A percentile compares a stretch with the other conserved stretches of the same genome.
Conservation (phyloP, 2,797 vertebrate genomes). For the Dipus sagitta region DNA sequence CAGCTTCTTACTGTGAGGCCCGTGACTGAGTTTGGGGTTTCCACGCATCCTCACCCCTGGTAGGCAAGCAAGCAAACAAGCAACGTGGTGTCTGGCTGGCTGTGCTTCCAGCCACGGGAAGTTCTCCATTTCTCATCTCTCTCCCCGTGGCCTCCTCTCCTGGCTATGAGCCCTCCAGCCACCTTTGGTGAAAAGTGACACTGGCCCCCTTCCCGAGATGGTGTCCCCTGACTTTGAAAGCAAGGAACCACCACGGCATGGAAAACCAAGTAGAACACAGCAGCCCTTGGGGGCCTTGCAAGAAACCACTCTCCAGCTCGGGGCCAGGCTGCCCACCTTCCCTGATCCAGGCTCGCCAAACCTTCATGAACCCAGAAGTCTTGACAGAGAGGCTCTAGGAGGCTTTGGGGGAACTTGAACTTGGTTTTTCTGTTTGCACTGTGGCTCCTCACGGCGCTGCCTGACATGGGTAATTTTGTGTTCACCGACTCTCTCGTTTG, state of each 20-base stretch:
- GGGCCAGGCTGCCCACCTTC: conserved; percentile 64
- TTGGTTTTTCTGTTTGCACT: conserved; percentile 73
- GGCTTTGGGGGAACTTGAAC: conserved; percentile 86
- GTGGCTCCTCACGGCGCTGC: conserved; percentile 72
- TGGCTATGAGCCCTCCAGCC: conserved; percentile 35
- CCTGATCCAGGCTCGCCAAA: conserved; percentile 70
- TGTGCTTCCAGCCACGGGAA: conserved; percentile 9
- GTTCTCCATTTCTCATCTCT: not conserved
- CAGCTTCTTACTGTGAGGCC: not conserved
- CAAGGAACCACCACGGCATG: conserved; percentile 71
- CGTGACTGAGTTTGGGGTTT: not conserved
- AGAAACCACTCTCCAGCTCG: conserved; percentile 78
- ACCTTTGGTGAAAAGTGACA: conserved; percentile 71
- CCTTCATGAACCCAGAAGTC: conserved; percentile 85
- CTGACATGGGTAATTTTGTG: conserved; percentile 8
- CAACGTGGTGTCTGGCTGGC: not conserved
- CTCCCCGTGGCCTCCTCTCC: not conserved
- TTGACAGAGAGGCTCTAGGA: conserved; percentile 89
- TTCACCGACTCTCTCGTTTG: conserved; percentile 46
- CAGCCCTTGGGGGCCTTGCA: conserved; percentile 77
- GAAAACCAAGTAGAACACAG: conserved; percentile 69
- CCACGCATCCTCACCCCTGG: not conserved
- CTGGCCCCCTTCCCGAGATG: conserved; percentile 69
- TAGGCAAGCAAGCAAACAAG: not conserved
- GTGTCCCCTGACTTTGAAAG: conserved; percentile 73